These are phyloP conservation scores for Sebastes taczanowskii DNA, from an alignment of 2,797 vertebrate species.

Conservation along the genomic window DNA sequence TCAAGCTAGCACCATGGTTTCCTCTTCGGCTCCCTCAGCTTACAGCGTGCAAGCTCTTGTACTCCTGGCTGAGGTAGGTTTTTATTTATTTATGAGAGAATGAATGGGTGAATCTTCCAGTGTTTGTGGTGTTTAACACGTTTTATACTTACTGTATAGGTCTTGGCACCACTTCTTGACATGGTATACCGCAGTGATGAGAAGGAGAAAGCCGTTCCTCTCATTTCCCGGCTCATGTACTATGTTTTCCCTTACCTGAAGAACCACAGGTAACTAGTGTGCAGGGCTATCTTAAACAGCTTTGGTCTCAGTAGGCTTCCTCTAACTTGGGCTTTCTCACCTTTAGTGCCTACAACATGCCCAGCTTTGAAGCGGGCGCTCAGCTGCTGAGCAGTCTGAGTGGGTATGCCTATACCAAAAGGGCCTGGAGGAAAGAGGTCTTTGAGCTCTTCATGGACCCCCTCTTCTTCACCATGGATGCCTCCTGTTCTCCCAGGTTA, in stretches of 20 bases:
- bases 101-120: not conserved
- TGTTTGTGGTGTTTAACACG: not conserved
- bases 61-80: slow-evolving; percentile 91
- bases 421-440: slow-evolving; percentile 97
- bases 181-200: slow-evolving; percentile 98
- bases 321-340: not conserved
- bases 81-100: not conserved
- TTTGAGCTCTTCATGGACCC: slow-evolving; percentile 96
- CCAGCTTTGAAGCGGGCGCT: slow-evolving; percentile 93
- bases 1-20: slow-evolving; percentile 90
- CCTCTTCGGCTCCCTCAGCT: slow-evolving; percentile 92
- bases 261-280: slow-evolving; percentile 89
- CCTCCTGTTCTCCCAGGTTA: slow-evolving; percentile 89
- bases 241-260: slow-evolving; percentile 96
- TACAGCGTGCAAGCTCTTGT: slow-evolving; percentile 97
- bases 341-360: slow-evolving; percentile 92
- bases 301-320: not conserved
- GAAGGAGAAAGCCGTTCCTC: slow-evolving; percentile 95
- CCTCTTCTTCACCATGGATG: slow-evolving; percentile 97
- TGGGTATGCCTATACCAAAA: slow-evolving; percentile 95
- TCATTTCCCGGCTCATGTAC: slow-evolving; percentile 94
- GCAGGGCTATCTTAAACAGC: not conserved
- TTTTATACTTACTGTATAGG: slow-evolving; percentile 47
- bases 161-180: slow-evolving; percentile 92
- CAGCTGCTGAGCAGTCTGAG: slow-evolving; percentile 94